Conservation (phyloP, 2,888 invertebrate species). For the Cordilura impudica region DNA sequence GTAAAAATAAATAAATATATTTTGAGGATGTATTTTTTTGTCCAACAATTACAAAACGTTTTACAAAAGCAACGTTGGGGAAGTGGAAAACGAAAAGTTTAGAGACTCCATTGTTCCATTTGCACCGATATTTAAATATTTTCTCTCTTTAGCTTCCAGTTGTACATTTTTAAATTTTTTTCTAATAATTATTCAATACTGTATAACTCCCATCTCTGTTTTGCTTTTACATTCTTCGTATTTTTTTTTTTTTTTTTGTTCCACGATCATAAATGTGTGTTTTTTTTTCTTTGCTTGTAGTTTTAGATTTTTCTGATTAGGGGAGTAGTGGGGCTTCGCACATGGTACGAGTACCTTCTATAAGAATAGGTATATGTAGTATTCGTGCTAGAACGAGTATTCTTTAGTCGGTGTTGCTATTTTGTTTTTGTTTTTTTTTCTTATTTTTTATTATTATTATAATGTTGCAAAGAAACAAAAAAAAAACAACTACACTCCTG, state of each 20-base stretch:
- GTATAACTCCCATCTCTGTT: constrained; percentile 23
- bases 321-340: background rate
- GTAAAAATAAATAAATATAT: too few species aligned
- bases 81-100: too few species aligned
- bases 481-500: background rate
- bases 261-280: constrained; percentile 25
- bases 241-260: constrained; percentile 13
- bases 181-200: background rate
- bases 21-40: too few species aligned
- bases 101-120: too few species aligned
- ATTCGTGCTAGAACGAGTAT: constrained; percentile 18
- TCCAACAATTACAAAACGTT: too few species aligned
- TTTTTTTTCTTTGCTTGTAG: background rate
- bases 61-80: too few species aligned
- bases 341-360: constrained; percentile 1
- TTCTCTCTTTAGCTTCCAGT: too few species aligned
- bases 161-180: too few species aligned
- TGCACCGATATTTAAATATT: too few species aligned
- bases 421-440: background rate
- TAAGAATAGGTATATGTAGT: constrained; percentile 16
- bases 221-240: background rate
- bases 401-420: background rate
- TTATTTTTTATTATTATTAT: constrained; percentile 1
- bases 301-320: background rate
- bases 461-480: constrained; percentile 15